Conservation (phyloP, 1,140 invertebrate species). For the Calliphora vicina region DNA sequence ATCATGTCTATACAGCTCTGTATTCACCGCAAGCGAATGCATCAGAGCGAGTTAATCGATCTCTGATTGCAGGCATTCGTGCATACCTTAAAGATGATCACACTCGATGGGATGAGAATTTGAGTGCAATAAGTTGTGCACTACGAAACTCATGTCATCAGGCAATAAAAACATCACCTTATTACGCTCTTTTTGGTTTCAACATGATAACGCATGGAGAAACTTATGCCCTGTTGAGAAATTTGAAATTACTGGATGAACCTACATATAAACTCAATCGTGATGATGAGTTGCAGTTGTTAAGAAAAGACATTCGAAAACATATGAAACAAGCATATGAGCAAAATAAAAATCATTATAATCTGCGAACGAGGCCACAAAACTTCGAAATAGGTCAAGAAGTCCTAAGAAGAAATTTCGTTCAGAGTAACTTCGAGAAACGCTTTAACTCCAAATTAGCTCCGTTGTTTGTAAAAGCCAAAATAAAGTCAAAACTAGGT, state of each 20-base stretch:
- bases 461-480: not conserved
- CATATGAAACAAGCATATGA: not conserved
- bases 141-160: slow-evolving; percentile 38
- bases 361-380: not conserved
- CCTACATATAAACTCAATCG: not conserved
- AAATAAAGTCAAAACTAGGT: not conserved
- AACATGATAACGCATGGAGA: slow-evolving; percentile 20
- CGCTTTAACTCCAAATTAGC: not conserved
- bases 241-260: not conserved
- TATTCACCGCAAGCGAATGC: slow-evolving; percentile 43
- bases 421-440: not conserved
- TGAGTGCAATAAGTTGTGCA: slow-evolving; percentile 38
- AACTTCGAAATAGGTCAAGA: not conserved
- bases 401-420: not conserved
- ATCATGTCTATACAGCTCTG: slow-evolving; percentile 35
- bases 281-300: not conserved
- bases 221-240: not conserved
- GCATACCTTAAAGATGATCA: slow-evolving; percentile 41
- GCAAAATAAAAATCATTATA: not conserved
- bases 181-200: not conserved
- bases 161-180: slow-evolving; percentile 16
- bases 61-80: slow-evolving; percentile 38
- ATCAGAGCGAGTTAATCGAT: not conserved
- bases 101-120: slow-evolving; percentile 41
- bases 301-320: not conserved